Evolutionary conservation across 2,888 invertebrate species (phyloP), one percentile per base, ranked within the genome.

Genomic region (Petrolisthes cinctipes): DNA sequence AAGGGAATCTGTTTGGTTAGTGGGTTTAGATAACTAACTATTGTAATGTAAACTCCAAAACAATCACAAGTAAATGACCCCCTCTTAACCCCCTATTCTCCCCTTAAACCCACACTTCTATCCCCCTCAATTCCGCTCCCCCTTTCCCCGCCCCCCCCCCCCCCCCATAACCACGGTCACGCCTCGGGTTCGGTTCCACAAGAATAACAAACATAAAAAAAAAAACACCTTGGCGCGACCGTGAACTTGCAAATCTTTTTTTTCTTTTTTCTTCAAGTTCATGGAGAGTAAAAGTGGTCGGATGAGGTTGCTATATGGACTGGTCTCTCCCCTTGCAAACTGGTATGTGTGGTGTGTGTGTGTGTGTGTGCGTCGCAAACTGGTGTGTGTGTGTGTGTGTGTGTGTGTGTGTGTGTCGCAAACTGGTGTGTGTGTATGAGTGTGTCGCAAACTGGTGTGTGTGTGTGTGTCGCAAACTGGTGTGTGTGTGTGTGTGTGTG

Each of bases 231-330:
- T 0, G 7, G 5, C 66, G 66, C 37, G 81, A 81, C 51, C 81
- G 66, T 14, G 66, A 80, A 80, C 5, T n/a, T 80, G 37, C 37
- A 37, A 37, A 37, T 37, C 0, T 37, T 37, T 37, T 37, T 37
- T 37, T 37, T 37, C 37, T 37, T 37, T 37, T 37, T 37, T 37
- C 37, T 66, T 82, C 82, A 86, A 86, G 86, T 86, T 86, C 82
- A 86, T 6, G 76, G 54, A 86, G 86, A 86, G 86, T 86, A 66
- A 86, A 82, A 86, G 86, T 79, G 66, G 66, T 17, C 1, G 17
- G 17, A 66, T 14, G 66, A 14, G 17, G 17, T 66, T 14, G 17
- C 17, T 14, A 3, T 14, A 66, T 14, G 17, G 17, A 66, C 17
- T 11, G 17, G 14, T 66, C 17, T 11, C 66, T 2, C 17, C 66